A percentile compares a stretch with the other conserved stretches of the same genome.
Evolutionary conservation across 1,140 invertebrate genomes (phyloP).

Genomic region (Drosophila lowei): DNA sequence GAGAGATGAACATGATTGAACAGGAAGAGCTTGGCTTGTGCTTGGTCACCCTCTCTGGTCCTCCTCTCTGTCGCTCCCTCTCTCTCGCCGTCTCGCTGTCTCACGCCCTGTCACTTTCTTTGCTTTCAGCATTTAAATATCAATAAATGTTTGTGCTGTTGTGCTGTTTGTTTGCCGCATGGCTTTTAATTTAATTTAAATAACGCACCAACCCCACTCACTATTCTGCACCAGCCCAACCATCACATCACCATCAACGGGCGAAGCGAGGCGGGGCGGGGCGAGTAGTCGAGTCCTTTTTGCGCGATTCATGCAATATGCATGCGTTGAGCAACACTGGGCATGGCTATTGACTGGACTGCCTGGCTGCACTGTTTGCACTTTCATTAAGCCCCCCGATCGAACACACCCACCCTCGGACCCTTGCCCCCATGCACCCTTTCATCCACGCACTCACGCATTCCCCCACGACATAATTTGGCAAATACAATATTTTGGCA

Average conservation of each 20-base stretch:
- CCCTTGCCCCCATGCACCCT: no score
- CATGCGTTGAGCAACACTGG: slow-evolving; percentile 55
- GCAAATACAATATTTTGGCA: slow-evolving; percentile 73
- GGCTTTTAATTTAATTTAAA: slow-evolving; percentile 81
- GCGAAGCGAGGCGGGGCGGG: no score
- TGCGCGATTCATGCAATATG: slow-evolving; percentile 48
- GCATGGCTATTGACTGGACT: slow-evolving; percentile 28
- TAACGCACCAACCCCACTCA: slow-evolving; percentile 45
- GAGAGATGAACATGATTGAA: slow-evolving; percentile 12
- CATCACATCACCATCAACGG: background rate
- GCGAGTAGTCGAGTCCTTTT: background rate
- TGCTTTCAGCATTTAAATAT: slow-evolving; percentile 69
- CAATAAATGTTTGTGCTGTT: slow-evolving; percentile 73
- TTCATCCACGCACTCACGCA: background rate
- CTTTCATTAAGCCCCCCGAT: slow-evolving; percentile 61
- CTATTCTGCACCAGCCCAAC: background rate
- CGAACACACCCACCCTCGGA: slow-evolving; percentile 13
- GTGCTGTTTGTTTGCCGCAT: slow-evolving; percentile 62
- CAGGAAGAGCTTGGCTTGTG: slow-evolving; percentile 8
- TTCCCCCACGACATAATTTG: slow-evolving; percentile 44
- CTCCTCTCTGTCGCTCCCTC: no score
- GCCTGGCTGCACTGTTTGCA: slow-evolving; percentile 54
- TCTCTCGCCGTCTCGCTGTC: no score
- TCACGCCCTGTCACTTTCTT: background rate
- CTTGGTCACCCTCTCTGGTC: no score